Evolutionary conservation across 2,113 vertebrate species (phyloP).

Genomic region (Hemichromis elongatus): DNA sequence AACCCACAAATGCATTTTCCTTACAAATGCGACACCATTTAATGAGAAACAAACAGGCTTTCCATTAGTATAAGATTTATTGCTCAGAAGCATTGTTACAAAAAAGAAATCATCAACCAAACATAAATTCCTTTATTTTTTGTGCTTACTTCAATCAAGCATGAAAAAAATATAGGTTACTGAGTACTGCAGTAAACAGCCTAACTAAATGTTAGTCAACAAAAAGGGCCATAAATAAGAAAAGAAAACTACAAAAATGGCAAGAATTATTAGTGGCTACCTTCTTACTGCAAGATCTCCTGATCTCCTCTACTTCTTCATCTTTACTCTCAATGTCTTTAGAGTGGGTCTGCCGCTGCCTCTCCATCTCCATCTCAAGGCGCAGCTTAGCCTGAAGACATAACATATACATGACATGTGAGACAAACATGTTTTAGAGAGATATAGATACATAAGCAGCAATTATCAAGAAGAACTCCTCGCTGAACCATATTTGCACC

Average conservation of each 20-base stretch:
- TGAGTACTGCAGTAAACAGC: neutral
- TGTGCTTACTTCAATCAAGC: neutral
- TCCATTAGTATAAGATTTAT: neutral
- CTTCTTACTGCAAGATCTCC: slow-evolving; percentile 96
- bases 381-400: slow-evolving; percentile 87
- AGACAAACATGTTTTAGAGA: neutral
- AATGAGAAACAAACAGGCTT: neutral
- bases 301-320: slow-evolving; percentile 94
- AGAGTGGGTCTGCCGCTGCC: slow-evolving; percentile 86
- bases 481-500: neutral
- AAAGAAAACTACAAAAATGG: neutral
- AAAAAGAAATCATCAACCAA: neutral
- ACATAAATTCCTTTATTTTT: neutral
- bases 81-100: neutral
- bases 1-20: neutral
- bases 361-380: slow-evolving; percentile 99
- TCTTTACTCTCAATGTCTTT: slow-evolving; percentile 95
- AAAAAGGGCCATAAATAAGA: neutral
- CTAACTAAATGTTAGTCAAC: neutral
- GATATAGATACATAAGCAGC: neutral
- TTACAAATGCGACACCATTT: neutral
- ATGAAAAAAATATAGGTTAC: neutral
- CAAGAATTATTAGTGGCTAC: slow-evolving; percentile 57
- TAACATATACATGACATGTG: neutral
- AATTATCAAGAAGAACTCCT: neutral